Evolutionary conservation across 23 tunicate genomes (phyloP), one percentile per base, ranked within the genome.

Genomic region (Oikopleura dioica): DNA sequence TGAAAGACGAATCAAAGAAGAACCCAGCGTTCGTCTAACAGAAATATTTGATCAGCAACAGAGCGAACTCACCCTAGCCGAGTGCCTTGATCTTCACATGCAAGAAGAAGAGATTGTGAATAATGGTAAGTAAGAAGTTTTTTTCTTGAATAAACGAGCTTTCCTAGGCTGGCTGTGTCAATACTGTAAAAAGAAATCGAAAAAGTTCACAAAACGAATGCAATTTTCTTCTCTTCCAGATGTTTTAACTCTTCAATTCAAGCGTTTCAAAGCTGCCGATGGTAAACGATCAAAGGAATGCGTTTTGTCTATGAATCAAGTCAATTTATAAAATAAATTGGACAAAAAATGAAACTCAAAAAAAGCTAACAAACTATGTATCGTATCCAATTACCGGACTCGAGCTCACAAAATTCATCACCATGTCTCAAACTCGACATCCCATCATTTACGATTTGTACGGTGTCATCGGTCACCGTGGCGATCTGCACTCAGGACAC

Each of bases 281-380:
- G 72, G 72, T 2, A 63, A 63, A 63, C 72, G 72, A 28, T 63
- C 72, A 63, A 63, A n/a, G n/a, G n/a, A n/a, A n/a, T n/a, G n/a
- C n/a, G n/a, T n/a, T n/a, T n/a, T n/a, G n/a, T n/a, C n/a, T n/a
- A n/a, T n/a, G n/a, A n/a, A n/a, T n/a, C n/a, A n/a, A n/a, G n/a
- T n/a, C n/a, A n/a, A n/a, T n/a, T n/a, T n/a, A n/a, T n/a, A n/a
- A n/a, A n/a, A n/a, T n/a, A n/a, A n/a, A n/a, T n/a, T n/a, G n/a
- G n/a, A n/a, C n/a, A n/a, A n/a, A n/a, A n/a, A n/a, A n/a, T n/a
- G n/a, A n/a, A n/a, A n/a, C n/a, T n/a, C n/a, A n/a, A n/a, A n/a
- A n/a, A n/a, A 63, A 63, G 30, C 26, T 23, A 63, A 63, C 33
- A 63, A 23, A 23, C 72, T 63, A 23, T 12, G n/a, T 63, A 21